phyloP scores from a whole-genome alignment of 2,113 vertebrate genomes.

The Trachemys scripta region DNA sequence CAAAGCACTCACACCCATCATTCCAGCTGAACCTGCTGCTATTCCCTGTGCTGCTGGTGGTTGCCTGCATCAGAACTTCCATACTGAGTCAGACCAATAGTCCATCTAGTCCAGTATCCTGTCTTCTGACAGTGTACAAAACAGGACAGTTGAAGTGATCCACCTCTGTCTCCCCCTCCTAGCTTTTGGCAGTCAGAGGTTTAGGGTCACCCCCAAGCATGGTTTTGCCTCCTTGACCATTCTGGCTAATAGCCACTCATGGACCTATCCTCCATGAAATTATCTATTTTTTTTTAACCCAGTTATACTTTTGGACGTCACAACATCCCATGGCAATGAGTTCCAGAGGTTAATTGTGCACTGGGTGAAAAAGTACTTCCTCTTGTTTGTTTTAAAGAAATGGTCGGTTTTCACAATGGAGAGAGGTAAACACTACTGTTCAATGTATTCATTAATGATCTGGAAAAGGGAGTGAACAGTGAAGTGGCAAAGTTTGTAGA shows the following conservation, averaged over 20 bases:
- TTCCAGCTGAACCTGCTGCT: background rate
- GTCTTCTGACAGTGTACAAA: background rate
- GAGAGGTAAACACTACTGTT: background rate
- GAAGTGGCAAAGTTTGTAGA: background rate
- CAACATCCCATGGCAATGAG: background rate
- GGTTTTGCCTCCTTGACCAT: background rate
- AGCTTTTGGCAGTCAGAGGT: background rate
- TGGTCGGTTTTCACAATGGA: background rate
- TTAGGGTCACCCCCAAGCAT: background rate
- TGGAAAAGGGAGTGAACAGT: background rate
- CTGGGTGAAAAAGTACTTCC: background rate
- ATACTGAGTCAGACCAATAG: background rate
- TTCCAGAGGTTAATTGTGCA: background rate
- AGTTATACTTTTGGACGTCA: background rate
- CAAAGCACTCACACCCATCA: background rate
- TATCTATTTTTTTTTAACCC: background rate
- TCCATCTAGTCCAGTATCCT: background rate
- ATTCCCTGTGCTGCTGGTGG: background rate
- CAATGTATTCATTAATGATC: background rate
- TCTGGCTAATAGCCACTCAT: background rate
- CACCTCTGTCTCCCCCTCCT: background rate
- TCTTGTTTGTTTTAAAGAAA: background rate
- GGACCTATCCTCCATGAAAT: background rate
- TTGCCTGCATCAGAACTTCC: background rate
- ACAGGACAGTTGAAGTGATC: background rate